Conservation (phyloP, 2,113 vertebrate species). For the Loxodonta africana region DNA sequence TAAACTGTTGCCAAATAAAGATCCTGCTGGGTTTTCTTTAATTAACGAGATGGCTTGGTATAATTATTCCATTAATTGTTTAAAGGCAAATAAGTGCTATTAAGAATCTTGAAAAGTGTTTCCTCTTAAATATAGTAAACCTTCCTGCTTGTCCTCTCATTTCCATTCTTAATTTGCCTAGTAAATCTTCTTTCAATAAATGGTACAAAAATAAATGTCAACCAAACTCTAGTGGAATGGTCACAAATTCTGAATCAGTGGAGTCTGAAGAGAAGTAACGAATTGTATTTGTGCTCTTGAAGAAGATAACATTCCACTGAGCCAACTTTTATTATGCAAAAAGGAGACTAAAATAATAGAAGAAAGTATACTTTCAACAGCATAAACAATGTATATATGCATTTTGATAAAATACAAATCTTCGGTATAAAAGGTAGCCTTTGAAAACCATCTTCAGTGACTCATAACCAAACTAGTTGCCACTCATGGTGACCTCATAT, state of each 20-base stretch:
- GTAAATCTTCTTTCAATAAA: constrained; percentile 64
- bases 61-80: constrained; percentile 79
- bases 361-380: background rate
- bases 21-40: constrained; percentile 75
- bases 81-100: constrained; percentile 65
- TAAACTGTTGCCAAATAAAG: constrained; percentile 77
- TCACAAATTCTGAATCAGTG: constrained; percentile 16
- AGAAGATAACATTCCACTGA: background rate
- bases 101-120: constrained; percentile 62
- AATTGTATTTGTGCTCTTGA: constrained; percentile 43
- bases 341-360: background rate
- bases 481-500: background rate
- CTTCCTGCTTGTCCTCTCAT: background rate
- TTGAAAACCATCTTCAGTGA: background rate
- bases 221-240: constrained; percentile 2
- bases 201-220: constrained; percentile 5
- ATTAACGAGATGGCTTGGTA: constrained; percentile 66
- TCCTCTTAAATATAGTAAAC: constrained; percentile 66
- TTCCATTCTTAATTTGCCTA: constrained; percentile 60
- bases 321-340: background rate
- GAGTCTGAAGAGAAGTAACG: constrained; percentile 18
- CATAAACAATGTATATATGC: background rate
- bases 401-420: background rate
- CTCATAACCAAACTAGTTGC: background rate
- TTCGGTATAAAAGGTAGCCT: background rate